These are phyloP conservation scores for Amphimedon queenslandica DNA, from an alignment of 37 sponge, comb jelly and placozoan genomes.

Conservation along the genomic window DNA sequence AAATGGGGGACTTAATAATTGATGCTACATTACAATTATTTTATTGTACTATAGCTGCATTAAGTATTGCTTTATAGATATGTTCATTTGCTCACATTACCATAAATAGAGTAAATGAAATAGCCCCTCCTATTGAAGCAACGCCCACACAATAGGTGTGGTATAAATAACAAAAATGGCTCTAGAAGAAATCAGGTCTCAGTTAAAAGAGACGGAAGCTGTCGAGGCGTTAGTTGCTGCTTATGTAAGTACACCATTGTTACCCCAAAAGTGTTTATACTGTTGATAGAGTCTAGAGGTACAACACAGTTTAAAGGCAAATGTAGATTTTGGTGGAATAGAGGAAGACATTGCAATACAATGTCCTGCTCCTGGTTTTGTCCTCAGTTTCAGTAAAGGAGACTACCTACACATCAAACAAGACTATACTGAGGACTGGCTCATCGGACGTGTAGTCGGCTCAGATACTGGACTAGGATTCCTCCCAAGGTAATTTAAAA, in stretches of 20 bases:
- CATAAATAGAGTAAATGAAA: too few species aligned
- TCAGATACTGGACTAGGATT: constrained; percentile 16
- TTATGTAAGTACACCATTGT: constrained; percentile 7
- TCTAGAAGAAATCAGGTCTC: neutral
- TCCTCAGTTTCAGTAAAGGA: neutral
- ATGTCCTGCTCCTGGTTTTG: constrained; percentile 11
- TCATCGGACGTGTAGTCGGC: constrained; percentile 46
- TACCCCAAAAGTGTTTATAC: neutral
- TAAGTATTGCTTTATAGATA: too few species aligned
- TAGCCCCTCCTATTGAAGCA: too few species aligned
- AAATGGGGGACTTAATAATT: too few species aligned
- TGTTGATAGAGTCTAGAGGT: neutral
- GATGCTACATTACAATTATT: too few species aligned
- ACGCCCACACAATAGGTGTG: too few species aligned
- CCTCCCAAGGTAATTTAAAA: constrained; percentile 32
- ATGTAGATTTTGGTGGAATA: neutral
- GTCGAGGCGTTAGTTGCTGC: constrained; percentile 27
- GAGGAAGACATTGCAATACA: neutral
- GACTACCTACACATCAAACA: constrained; percentile 43
- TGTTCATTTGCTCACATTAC: too few species aligned
- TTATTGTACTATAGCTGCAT: too few species aligned
- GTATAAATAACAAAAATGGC: too few species aligned
- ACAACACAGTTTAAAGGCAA: neutral
- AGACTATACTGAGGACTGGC: constrained; percentile 35
- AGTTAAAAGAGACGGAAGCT: neutral